These are phyloP conservation scores for Rafetus swinhoei DNA, from an alignment of 2,113 vertebrate species.

Conservation along the genomic window DNA sequence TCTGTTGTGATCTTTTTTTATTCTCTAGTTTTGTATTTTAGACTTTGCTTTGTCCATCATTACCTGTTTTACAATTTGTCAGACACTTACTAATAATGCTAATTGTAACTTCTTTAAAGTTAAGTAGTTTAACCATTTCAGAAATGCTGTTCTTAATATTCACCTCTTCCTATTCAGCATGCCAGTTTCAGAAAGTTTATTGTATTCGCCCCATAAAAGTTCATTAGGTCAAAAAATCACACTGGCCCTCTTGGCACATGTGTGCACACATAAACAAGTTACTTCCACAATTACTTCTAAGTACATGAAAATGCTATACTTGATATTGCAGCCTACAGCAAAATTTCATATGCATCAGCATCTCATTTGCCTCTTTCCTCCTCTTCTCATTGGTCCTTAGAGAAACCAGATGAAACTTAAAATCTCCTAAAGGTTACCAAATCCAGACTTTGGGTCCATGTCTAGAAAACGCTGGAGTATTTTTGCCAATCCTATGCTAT, in stretches of 20 bases:
- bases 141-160: neutral
- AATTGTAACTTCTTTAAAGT: neutral
- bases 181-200: neutral
- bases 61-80: neutral
- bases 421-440: neutral
- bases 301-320: neutral
- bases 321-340: neutral
- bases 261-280: neutral
- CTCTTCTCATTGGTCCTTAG: neutral
- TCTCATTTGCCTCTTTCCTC: neutral
- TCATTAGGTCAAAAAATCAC: no score
- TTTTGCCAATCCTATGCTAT: neutral
- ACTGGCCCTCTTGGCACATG: no score
- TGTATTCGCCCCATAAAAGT: neutral
- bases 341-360: neutral
- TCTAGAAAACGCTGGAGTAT: neutral
- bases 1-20: neutral
- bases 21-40: neutral
- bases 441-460: neutral
- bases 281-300: neutral
- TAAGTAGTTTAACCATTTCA: neutral
- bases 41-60: neutral
- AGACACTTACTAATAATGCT: neutral
- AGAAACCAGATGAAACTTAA: neutral
- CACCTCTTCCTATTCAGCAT: neutral